Evolutionary conservation across 2,113 vertebrate genomes (phyloP), one percentile per base, ranked within the genome.

Genomic region (Solenodon paradoxus): DNA sequence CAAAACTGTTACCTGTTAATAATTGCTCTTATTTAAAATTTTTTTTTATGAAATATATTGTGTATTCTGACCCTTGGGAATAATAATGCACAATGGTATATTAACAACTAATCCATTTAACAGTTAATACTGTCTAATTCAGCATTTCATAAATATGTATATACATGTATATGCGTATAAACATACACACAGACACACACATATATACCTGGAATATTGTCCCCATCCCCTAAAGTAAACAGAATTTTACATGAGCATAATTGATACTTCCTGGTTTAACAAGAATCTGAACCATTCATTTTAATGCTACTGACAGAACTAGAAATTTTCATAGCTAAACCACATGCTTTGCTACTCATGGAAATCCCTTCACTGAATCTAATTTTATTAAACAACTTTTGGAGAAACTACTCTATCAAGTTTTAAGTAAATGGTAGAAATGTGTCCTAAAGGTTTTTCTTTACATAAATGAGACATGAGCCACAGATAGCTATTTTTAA

Each of bases 371-470:
- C 40, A 59, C 13, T 82, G 66, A 47, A 68, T 86, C 9, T 83
- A 19, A 61, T 42, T 94, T 88, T 81, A 75, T 85, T 77, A 77
- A 63, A 89, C 22, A 53, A 49, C 12, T 87, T 97, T 78, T 83
- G 49, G 53, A 84, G 40, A 88, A 95, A 93, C 15, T 71, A 88
- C 47, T 93, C 28, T 42, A 53, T 79, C 59, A 79, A 77, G 71
- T 89, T 89, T 88, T 78, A 91, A 42, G 71, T 69, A 88, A 93
- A 95, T 71, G 30, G 74, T 51, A 95, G 64, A 68, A 64, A n/a
- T n/a, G 71, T 63, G 63, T 68, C 86, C 78, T 75, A 45, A 57
- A 81, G 12, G n/a, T n/a, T n/a, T 61, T 81, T 38, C 10, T 38
- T 5, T 10, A 95, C 87, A 83, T 78, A n/a, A 89, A 74, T 93